Conservation (phyloP, 2,113 vertebrate genomes). For the Oreotragus oreotragus region DNA sequence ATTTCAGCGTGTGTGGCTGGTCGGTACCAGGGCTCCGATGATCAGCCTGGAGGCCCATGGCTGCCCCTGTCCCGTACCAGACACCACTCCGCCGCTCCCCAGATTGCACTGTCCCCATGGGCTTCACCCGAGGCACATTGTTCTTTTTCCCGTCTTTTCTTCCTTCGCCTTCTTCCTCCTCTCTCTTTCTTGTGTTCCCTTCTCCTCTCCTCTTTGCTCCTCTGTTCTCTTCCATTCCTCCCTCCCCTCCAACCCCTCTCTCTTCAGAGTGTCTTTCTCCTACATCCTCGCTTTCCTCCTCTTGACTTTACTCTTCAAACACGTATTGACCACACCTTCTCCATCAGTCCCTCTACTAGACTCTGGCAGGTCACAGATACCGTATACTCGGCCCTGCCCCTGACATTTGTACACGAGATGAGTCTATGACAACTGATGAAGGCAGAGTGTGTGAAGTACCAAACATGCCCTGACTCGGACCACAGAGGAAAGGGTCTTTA, state of each 20-base stretch:
- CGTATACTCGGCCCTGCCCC: background rate
- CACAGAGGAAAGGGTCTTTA: background rate
- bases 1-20: background rate
- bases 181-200: accelerated
- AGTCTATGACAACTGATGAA: background rate
- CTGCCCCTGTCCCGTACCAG: background rate
- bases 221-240: accelerated
- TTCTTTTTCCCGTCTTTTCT: accelerated
- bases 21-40: background rate
- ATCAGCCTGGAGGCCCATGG: background rate
- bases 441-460: background rate
- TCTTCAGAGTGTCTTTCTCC: background rate
- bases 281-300: background rate
- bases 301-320: background rate
- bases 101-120: background rate
- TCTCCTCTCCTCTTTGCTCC: accelerated
- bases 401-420: background rate
- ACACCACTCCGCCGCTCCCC: background rate
- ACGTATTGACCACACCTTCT: no score
- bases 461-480: background rate
- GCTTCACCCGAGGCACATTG: accelerated
- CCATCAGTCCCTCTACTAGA: accelerated
- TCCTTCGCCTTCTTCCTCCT: accelerated
- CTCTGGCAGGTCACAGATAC: background rate
- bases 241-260: no score